Evolutionary conservation across 2,113 vertebrate genomes (phyloP).

Genomic region (Dascyllus trimaculatus): DNA sequence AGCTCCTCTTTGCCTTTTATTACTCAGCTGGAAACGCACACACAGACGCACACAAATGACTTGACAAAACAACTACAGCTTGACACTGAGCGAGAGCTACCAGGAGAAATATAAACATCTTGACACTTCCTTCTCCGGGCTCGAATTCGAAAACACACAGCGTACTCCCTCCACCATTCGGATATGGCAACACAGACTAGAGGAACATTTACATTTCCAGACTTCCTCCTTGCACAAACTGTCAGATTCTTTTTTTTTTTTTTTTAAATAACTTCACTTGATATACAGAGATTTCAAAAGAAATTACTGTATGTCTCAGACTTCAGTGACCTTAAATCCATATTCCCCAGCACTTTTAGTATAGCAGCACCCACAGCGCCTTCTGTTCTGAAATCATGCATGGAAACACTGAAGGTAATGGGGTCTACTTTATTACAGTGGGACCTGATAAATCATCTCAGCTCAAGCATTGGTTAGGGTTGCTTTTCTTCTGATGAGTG

Average conservation of each 20-base stretch:
- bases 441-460: not conserved
- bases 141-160: not conserved
- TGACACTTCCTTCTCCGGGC: not conserved
- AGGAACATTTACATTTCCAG: not conserved
- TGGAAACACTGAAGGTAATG: not conserved
- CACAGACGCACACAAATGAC: slow-evolving; percentile 19
- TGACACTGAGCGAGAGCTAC: slow-evolving; percentile 15
- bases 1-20: slow-evolving; percentile 37
- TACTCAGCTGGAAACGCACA: slow-evolving; percentile 36
- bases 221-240: not conserved
- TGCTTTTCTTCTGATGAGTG: not conserved
- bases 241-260: not conserved
- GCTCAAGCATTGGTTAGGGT: not conserved
- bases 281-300: not conserved
- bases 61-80: slow-evolving; percentile 22
- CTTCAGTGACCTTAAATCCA: not conserved
- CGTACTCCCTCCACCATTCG: not conserved
- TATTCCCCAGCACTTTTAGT: not conserved
- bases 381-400: not conserved
- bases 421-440: not conserved
- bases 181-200: not conserved
- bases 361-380: not conserved
- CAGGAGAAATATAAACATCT: slow-evolving; percentile 12
- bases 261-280: too few species aligned
- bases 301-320: not conserved